Conservation (phyloP, 2,113 vertebrate species). For the Marcusenius ussheri region DNA sequence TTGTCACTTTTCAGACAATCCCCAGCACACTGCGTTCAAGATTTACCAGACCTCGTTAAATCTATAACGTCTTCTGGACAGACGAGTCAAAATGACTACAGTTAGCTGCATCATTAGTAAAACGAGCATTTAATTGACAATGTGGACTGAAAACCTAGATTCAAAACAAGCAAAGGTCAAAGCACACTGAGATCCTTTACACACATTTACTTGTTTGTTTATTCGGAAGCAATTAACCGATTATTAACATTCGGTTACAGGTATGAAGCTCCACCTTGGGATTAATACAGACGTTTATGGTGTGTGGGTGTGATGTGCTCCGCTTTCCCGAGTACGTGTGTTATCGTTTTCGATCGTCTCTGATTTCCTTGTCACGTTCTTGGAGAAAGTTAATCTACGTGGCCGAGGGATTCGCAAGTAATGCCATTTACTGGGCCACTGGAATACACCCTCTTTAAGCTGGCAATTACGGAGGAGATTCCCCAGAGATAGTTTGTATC, state of each 20-base stretch:
- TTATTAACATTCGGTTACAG: not conserved
- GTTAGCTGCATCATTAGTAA: not conserved
- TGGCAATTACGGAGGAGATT: conserved; percentile 35
- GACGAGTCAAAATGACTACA: not conserved
- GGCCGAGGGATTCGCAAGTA: not conserved
- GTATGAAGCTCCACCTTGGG: not conserved
- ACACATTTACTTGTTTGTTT: not conserved
- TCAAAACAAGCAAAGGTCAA: not conserved
- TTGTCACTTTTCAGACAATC: not conserved
- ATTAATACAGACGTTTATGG: not conserved
- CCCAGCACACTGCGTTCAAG: not conserved
- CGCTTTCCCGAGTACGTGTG: not conserved
- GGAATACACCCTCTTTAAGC: not conserved
- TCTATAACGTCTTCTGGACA: not conserved
- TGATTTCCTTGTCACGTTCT: not conserved
- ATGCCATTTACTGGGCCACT: not conserved
- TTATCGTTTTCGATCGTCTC: not conserved
- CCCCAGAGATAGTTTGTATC: conserved; percentile 35
- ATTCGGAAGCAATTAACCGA: not conserved
- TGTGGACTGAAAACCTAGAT: not conserved
- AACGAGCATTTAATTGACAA: not conserved
- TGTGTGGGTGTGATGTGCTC: not conserved
- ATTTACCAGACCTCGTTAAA: not conserved
- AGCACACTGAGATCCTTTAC: not conserved
- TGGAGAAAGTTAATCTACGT: not conserved